Base-by-base conservation (phyloP, 2,797 vertebrate genomes). In the Hybognathus amarus region DNA sequence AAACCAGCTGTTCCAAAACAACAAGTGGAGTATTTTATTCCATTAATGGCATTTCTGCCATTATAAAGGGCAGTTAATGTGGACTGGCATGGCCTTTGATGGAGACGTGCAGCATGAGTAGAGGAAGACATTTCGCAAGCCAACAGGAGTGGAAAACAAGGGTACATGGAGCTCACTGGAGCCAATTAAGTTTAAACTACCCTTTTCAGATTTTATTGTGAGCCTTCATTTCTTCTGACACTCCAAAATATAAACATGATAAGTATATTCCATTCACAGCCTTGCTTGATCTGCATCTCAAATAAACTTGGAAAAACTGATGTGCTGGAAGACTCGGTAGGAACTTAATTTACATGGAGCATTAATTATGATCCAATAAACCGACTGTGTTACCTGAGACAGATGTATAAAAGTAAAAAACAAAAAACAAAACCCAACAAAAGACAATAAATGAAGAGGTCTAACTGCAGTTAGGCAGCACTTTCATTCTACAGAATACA, bases 301-400 rank as follows among this genome's bases (percentile, higher is more conserved):
- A 84, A 82, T 85, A 82, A 75, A 82, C 76, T 50, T 88, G 90
- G 89, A 90, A 92, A 90, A 87, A 89, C 82, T 88, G 85, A 90
- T 81, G 85, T 22, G 73, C 70, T 66, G 63, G 74, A 45, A 76
- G 22, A 77, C 47, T 22, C 24, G 74, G 2, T 78, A 80, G 73
- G 77, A 42, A 82, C 42, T 63, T 68, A 67, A 42, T 24, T 59
- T 71, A 47, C 85, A 82, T 78, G 47, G 59, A 76, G 69, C 69
- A 27, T 40, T 36, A 66, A 84, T 71, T 80, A 75, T 78, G 75
- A 87, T 76, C 79, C 33, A 61, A 77, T 76, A 66, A 85, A 89
- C 84, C 83, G 81, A 69, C 9, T 67, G 74, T 61, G 78, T 74
- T 66, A 64, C 20, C 61, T 33, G 42, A 83, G 63, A 82, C 12